A percentile compares a stretch with the other conserved stretches of the same genome.
These are phyloP conservation scores for Rhyzopertha dominica DNA, from an alignment of 1,140 invertebrate genomes.

Conservation along the genomic window DNA sequence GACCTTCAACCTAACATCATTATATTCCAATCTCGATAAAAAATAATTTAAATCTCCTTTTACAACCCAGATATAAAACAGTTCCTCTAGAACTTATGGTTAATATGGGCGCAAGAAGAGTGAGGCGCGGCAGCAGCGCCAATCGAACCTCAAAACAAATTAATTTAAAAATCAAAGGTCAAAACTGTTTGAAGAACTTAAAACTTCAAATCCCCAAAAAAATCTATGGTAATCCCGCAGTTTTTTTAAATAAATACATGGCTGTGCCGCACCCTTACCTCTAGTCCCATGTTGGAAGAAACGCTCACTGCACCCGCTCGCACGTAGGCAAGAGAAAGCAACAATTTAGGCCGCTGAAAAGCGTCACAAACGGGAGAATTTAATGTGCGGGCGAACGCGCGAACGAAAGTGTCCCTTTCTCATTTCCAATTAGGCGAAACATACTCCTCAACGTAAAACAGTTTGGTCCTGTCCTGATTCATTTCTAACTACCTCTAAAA, in stretches of 20 bases:
- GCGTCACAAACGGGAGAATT: neutral
- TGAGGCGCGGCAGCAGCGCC: constrained; percentile 8
- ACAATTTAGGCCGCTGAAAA: constrained; percentile 4
- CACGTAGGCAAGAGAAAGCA: constrained; percentile 11
- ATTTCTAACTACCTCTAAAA: constrained; percentile 31
- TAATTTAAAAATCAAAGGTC: constrained; percentile 18
- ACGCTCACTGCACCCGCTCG: neutral
- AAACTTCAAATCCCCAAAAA: constrained; percentile 16
- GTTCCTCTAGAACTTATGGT: too few species aligned
- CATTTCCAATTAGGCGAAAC: constrained; percentile 1
- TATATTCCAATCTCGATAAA: constrained; percentile 22
- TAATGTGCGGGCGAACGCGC: neutral
- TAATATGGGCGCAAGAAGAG: constrained; percentile 12
- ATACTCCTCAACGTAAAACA: constrained; percentile 12
- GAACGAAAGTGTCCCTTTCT: constrained; percentile 14
- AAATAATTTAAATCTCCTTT: constrained; percentile 11
- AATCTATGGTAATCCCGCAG: constrained; percentile 1
- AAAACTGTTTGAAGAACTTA: constrained; percentile 22
- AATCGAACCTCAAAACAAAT: constrained; percentile 6
- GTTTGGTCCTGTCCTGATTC: constrained; percentile 33
- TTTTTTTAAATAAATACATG: too few species aligned
- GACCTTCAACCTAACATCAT: constrained; percentile 31
- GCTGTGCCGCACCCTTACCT: constrained; percentile 1
- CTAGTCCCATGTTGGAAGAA: neutral
- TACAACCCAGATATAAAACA: constrained; percentile 12